These are phyloP conservation scores for Priocnemis perturbator DNA, from an alignment of 2,888 invertebrate genomes.

Conservation along the genomic window DNA sequence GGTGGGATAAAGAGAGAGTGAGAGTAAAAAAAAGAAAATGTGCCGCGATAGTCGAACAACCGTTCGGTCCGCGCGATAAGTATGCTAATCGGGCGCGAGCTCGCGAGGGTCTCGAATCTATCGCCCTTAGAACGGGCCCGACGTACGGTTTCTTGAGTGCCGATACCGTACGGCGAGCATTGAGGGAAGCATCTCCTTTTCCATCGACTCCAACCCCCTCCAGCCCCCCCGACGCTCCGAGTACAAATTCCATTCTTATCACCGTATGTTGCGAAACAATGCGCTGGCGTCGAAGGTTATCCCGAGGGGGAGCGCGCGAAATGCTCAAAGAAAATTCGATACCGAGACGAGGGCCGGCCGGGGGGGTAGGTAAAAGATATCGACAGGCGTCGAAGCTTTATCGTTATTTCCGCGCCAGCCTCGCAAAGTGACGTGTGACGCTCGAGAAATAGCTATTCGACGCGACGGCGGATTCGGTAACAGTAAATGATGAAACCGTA, in stretches of 20 bases:
- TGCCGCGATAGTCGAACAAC: too few relatives aligned
- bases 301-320: constrained; percentile 21
- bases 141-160: constrained; percentile 1
- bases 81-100: too few relatives aligned
- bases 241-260: constrained; percentile 44
- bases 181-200: too few relatives aligned
- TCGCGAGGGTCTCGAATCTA: constrained; percentile 4
- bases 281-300: constrained; percentile 26
- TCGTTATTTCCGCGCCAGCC: constrained; percentile 23
- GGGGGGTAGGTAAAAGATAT: constrained; percentile 13
- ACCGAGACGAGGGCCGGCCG: constrained; percentile 21
- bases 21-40: too few relatives aligned
- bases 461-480: not conserved
- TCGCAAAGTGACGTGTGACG: too few relatives aligned
- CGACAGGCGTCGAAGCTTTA: constrained; percentile 30
- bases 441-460: too few relatives aligned
- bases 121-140: constrained; percentile 17
- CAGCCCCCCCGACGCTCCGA: constrained; percentile 18
- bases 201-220: too few relatives aligned
- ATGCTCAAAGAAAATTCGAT: constrained; percentile 36
- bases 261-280: constrained; percentile 38
- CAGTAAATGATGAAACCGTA: too few relatives aligned
- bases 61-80: too few relatives aligned
- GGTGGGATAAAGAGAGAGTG: too few relatives aligned
- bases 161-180: too few relatives aligned